Evolutionary conservation across 2,797 vertebrate species (phyloP), one percentile per base, ranked within the genome.

Genomic region (Chromis chromis): DNA sequence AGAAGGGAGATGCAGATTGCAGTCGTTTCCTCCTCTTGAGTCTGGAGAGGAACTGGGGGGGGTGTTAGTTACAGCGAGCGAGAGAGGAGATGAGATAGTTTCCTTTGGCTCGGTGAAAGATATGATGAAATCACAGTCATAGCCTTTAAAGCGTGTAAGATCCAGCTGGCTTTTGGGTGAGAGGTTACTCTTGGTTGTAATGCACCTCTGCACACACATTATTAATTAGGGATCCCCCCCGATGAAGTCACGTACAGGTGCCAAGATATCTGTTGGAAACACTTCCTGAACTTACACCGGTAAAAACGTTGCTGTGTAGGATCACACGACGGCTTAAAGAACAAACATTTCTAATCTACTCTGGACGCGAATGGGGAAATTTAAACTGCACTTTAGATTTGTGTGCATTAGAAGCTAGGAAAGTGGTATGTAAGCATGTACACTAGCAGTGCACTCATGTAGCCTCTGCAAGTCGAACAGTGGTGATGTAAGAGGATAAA

Each of bases 401-500:
- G 56, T 46, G 54, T 42, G 60, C 63, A 36, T 52, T 48, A 52
- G 11, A 46, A 53, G 50, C 31, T 42, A 0, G 1, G 11, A 52
- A 61, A 73, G 56, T 39, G 25, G 12, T 49, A 63, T 46, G 59
- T 12, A 12, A 57, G 22, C 33, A 22, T 24, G 60, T n/a, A 49
- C 22, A 21, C 42, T 5, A 17, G 48, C 64, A 17, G 46, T 0
- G 4, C 75, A 82, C 76, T 72, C 39, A 9, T 66, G 75, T 65
- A 64, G 31, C 76, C 78, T 79, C 70, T 13, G 67, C 36, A 16
- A 9, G 70, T 39, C 49, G 2, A 40, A 33, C 70, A 3, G 62
- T 2, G 63, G 58, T 88, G 86, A 91, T 64, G 71, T 86, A 91
- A 91, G 78, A 84, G 87, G 87, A 89, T 89, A 62, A 89, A 88